These are phyloP conservation scores for Adelphocoris suturalis DNA, from an alignment of 2,888 invertebrate genomes.

Conservation along the genomic window DNA sequence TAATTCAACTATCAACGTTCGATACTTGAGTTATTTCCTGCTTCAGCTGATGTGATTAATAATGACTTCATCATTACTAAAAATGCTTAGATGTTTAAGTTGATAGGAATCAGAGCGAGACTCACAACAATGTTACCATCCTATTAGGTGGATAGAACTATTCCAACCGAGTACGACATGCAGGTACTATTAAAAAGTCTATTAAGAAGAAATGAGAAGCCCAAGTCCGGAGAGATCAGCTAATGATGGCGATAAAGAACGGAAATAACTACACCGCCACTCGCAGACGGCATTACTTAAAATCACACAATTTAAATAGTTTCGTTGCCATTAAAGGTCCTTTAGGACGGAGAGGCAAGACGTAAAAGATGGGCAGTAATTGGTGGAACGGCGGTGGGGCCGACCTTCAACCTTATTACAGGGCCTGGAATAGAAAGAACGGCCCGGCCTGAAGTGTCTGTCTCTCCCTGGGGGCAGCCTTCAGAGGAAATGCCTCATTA, in stretches of 20 bases:
- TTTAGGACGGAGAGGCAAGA: neutral
- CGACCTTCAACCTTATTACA: slow-evolving; percentile 48
- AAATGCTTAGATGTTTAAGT: too few species aligned
- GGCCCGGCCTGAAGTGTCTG: neutral
- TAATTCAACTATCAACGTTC: too few species aligned
- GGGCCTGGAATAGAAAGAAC: slow-evolving; percentile 2
- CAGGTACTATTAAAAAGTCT: too few species aligned
- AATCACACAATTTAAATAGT: slow-evolving; percentile 65
- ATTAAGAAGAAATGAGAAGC: neutral
- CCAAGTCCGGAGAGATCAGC: neutral
- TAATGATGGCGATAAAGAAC: slow-evolving; percentile 10
- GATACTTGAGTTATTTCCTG: too few species aligned
- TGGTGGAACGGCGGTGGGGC: neutral
- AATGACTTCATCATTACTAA: too few species aligned
- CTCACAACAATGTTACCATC: too few species aligned
- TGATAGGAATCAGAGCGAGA: too few species aligned
- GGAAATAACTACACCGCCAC: slow-evolving; percentile 11
- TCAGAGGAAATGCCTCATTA: slow-evolving; percentile 46
- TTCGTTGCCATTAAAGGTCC: slow-evolving; percentile 49
- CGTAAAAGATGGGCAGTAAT: slow-evolving; percentile 28
- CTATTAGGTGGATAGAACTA: too few species aligned
- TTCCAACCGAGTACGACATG: too few species aligned
- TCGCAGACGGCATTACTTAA: slow-evolving; percentile 12
- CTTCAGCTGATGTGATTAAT: too few species aligned
- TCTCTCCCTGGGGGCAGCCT: neutral